Base-by-base conservation (phyloP, 2,888 invertebrate species). In the Himalopsyche anomala region DNA sequence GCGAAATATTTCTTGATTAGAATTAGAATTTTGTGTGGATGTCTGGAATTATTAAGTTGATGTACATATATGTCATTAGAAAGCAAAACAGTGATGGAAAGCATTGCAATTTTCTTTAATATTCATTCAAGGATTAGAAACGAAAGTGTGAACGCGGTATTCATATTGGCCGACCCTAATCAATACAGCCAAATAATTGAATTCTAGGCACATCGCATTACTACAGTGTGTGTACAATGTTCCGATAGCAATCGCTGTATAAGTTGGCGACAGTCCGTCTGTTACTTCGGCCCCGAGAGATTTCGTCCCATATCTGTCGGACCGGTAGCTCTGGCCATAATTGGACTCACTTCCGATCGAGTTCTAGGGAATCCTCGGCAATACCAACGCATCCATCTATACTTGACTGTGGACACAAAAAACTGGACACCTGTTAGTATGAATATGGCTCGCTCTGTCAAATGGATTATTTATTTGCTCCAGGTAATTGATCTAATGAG, bases 401-500 rank as follows among this genome's bases (percentile, higher is more conserved):
- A 62, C 62, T 28, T 62, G 62, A 62, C 62, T 19, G 8, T 1
- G 62, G 3, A 19, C 2, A 28, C 62, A 62, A 62, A 62, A 51
- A 62, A 62, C 19, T 19, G 15, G 62, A 62, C 62, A 62, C 62
- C 62, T 62, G 19, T 62, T 9, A 6, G 19, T 19, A 6, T 62
- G 62, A 62, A 19, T 62, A 62, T 62, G 62, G 19, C 62, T 62
- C 15, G 62, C 11, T 62, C 28, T 62, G 62, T 62, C 62, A 62
- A 28, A 62, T 28, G 28, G 28, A 62, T 62, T 8, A 62, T 62
- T 62, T 62, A 62, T 62, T 62, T 62, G 8, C 62, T 62, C 19
- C 62, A 11, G 1, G 19, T 62, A 62, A 62, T 62, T 62, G 62
- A 62, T 62, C 62, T 62, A 62, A 62, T 62, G 62, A 62, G 62